Evolutionary conservation across 2,113 vertebrate genomes (phyloP).

Genomic region (Sialia sialis): DNA sequence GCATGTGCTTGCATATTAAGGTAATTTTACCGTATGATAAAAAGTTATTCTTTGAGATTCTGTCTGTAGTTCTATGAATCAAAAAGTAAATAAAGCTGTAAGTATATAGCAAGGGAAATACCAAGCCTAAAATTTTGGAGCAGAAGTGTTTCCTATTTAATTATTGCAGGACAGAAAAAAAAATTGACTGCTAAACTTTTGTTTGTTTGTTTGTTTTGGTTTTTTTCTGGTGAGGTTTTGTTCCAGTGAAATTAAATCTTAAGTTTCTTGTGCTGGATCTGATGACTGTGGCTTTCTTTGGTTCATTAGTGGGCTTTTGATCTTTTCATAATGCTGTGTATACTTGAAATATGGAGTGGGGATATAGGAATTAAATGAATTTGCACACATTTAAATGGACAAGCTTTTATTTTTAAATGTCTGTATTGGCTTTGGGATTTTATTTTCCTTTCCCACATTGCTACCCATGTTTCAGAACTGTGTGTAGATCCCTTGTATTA

Average conservation of each 20-base stretch:
- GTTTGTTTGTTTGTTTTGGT: background rate
- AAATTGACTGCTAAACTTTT: background rate
- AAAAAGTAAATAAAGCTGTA: background rate
- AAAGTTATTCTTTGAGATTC: background rate
- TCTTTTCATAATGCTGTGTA: background rate
- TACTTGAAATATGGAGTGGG: background rate
- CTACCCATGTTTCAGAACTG: background rate
- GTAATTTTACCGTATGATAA: background rate
- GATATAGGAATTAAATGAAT: background rate
- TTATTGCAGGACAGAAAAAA: constrained; percentile 8
- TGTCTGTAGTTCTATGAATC: background rate
- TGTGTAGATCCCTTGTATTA: background rate
- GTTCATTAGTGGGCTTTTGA: background rate
- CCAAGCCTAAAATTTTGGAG: background rate
- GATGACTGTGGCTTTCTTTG: background rate
- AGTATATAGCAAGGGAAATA: background rate
- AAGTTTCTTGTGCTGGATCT: background rate
- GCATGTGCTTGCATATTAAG: background rate
- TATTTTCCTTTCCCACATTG: background rate
- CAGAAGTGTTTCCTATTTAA: background rate
- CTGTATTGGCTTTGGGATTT: background rate
- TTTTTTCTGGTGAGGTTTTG: background rate
- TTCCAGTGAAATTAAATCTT: constrained; percentile 36
- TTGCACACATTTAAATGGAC: background rate
- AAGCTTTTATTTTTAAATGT: background rate